Base-by-base conservation (phyloP, 2,888 invertebrate species). In the Unio pictorum region DNA sequence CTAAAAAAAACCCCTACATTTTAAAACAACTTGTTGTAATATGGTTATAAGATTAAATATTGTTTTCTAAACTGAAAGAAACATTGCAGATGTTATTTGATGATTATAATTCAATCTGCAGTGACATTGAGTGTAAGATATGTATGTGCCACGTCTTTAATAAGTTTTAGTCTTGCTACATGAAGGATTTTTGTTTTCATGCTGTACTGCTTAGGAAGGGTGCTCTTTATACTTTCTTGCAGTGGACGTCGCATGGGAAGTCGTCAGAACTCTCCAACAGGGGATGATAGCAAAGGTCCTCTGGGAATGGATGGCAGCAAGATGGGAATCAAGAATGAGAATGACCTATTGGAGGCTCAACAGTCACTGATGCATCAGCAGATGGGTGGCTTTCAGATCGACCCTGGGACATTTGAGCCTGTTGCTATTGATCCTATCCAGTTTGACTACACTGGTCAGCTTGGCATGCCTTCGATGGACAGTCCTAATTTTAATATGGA, bases 211-310 rank as follows among this genome's bases (percentile, higher is more conserved):
- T n/a, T 45, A 61, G n/a, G 28, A 26, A 66, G 20, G 8, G 7
- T 8, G 34, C 34, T 34, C 7, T 30, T 5, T 8, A 23, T 55
- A 4, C 56, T 66, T 57, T 54, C 4, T 73, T 71, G 23, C 60
- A 76, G 75, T 59, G 45, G 45, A 45, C 30, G 69, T 64, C 78
- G 82, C 60, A 72, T 95, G 59, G 95, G 96, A 67, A 96, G 96
- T 86, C 93, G 96, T 86, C 96, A 96, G 91, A 96, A 96, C 75
- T 97, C 96, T 61, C 96, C 97, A 65, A 95, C 95, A 23, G 96
- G 96, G 90, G 95, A 95, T 86, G 95, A 95, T 72, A 91, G 93
- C 71, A 78, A 79, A 61, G 72, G 71, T n/a, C 75, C 78, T 61
- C 64, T 71, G 66, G 71, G 68, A 30, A 76, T 82, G 69, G 77